These are phyloP conservation scores for Tetragnatha versicolor DNA, from an alignment of 1,140 invertebrate genomes.

Conservation along the genomic window DNA sequence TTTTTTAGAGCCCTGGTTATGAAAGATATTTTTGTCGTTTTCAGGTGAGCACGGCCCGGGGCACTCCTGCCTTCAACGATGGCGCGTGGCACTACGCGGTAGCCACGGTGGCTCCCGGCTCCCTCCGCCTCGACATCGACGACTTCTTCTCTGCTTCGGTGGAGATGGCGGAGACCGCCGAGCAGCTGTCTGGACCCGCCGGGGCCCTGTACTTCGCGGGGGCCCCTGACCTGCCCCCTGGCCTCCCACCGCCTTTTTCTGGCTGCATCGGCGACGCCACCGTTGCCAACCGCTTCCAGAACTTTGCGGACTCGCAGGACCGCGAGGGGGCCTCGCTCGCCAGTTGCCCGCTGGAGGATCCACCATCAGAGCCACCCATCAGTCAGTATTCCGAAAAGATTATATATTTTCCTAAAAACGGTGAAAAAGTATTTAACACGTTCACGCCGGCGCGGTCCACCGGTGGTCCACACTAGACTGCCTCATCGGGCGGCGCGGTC, in stretches of 20 bases:
- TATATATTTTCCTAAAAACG: too few species aligned
- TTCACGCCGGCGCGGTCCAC: too few species aligned
- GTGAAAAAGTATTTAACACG: too few species aligned
- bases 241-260: conserved; percentile 69
- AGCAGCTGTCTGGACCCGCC: conserved; percentile 63
- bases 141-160: conserved; percentile 69
- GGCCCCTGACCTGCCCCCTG: conserved; percentile 71
- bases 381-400: too few species aligned
- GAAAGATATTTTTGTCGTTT: too few species aligned
- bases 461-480: too few species aligned
- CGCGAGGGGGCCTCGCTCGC: conserved; percentile 73
- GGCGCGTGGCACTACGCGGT: conserved; percentile 92
- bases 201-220: conserved; percentile 84
- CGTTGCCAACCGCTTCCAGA: conserved; percentile 79
- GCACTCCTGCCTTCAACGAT: too few species aligned
- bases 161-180: conserved; percentile 69
- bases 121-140: conserved; percentile 78
- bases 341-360: conserved; percentile 68
- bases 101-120: conserved; percentile 73
- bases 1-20: too few species aligned
- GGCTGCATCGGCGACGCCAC: conserved; percentile 90
- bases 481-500: too few species aligned
- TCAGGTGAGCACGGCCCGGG: too few species aligned
- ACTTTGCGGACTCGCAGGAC: conserved; percentile 78
- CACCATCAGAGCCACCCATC: conserved; percentile 1